A percentile compares a stretch with the other conserved stretches of the same genome.
phyloP scores from a whole-genome alignment of 2,888 invertebrate species.

The Apodemia duryi region DNA sequence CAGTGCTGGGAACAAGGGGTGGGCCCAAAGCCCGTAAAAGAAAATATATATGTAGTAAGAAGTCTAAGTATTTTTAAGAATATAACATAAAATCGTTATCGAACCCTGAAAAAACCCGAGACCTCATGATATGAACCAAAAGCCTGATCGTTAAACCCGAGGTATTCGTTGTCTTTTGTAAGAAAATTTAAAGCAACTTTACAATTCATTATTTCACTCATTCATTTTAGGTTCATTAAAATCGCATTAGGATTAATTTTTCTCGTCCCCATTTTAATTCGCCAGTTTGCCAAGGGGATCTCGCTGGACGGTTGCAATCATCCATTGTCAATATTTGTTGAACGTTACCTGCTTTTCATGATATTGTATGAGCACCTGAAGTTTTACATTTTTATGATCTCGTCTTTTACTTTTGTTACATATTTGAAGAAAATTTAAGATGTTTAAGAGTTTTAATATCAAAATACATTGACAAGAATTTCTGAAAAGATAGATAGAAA shows the following conservation, averaged over 20 bases:
- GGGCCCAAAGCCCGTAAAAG: too few species aligned
- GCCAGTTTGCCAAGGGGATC: slow-evolving; percentile 68
- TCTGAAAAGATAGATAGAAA: neutral
- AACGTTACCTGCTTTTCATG: slow-evolving; percentile 62
- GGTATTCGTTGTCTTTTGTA: slow-evolving; percentile 39
- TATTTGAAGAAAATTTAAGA: slow-evolving; percentile 1
- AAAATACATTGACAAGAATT: neutral
- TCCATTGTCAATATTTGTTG: slow-evolving; percentile 74
- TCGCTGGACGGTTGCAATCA: slow-evolving; percentile 69
- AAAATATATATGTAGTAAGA: too few species aligned
- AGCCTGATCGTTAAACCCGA: neutral
- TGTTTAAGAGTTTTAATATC: neutral
- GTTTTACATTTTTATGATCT: slow-evolving; percentile 24
- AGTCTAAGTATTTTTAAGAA: too few species aligned
- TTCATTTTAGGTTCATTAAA: slow-evolving; percentile 68
- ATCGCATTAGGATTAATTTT: slow-evolving; percentile 80
- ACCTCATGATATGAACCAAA: too few species aligned
- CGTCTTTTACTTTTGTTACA: slow-evolving; percentile 18
- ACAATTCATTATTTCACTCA: slow-evolving; percentile 52
- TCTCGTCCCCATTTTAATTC: slow-evolving; percentile 77
- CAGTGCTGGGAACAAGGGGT: too few species aligned
- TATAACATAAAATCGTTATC: too few species aligned
- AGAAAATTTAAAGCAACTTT: slow-evolving; percentile 62
- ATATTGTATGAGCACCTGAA: slow-evolving; percentile 37
- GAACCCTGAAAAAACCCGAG: too few species aligned